Base-by-base conservation (phyloP, 1,140 invertebrate genomes). In the Phenacoccus solenopsis region DNA sequence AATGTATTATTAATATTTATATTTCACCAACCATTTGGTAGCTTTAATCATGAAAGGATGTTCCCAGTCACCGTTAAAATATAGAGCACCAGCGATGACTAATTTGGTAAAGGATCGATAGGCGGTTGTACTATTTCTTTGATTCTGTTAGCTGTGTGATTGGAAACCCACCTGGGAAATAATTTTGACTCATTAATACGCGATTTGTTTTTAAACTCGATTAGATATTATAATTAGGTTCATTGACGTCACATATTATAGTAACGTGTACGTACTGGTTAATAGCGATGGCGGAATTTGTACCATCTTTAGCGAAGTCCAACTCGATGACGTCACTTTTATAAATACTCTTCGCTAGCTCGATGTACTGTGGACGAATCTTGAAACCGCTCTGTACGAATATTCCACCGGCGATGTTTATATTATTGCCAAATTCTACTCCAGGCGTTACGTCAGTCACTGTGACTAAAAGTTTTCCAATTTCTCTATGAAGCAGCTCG, bases 51-150 rank as follows among this genome's bases (percentile, higher is more conserved):
- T 78, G 73, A 92, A 92, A 59, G 85, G 82, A n/a, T 81, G 80
- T 32, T 88, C 82, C 90, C 90, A 93, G 67, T 84, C 82, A 13
- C 85, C 89, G 74, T 86, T 89, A 70, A 93, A 93, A 72, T 91
- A 91, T 4, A 91, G 77, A 0, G 88, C 88, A 73, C 88, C 90
- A 9, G 86, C 82, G n/a, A 91, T 76, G 20, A 90, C 82, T 13
- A 89, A 77, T 24, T 79, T 82, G 0, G 88, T 91, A 0, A 73
- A 0, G 80, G 72, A 3, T 78, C 72, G 1, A 83, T 83, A 1
- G 75, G 71, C 0, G 79, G 75, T 16, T 76, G 75, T 0, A 91
- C 72, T 16, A 91, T 82, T 27, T 81, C 77, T 0, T 77, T 73
- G 27, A 91, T 90, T 76, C 86, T 87, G 2, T 82, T 81, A 61